Evolutionary conservation across 2,797 vertebrate genomes (phyloP).

Genomic region (Acanthopagrus latus): DNA sequence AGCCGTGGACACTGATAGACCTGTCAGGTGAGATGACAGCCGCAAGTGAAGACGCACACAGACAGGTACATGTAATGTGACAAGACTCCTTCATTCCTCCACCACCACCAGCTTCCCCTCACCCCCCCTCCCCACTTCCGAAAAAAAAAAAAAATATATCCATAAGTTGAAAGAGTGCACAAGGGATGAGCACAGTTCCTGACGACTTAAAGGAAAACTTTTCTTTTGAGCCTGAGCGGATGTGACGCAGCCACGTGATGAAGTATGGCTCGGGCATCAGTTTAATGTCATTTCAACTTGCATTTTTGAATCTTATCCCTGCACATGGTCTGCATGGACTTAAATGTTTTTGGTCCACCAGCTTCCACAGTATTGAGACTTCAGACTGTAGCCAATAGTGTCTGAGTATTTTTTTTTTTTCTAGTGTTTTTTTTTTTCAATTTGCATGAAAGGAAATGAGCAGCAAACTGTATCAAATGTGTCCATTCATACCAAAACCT

Average conservation of each 20-base stretch:
- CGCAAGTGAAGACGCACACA: constrained; percentile 64
- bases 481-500: not conserved
- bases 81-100: constrained; percentile 68
- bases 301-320: constrained; percentile 11
- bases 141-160: constrained; percentile 76
- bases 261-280: not conserved
- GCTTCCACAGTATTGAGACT: not conserved
- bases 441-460: not conserved
- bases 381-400: not conserved
- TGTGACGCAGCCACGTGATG: constrained; percentile 61
- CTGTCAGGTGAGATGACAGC: constrained; percentile 85
- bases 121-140: not conserved
- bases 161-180: constrained; percentile 58
- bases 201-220: constrained; percentile 66
- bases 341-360: not conserved
- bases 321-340: not conserved
- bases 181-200: constrained; percentile 54
- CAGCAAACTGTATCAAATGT: not conserved
- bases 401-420: too few species aligned
- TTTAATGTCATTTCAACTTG: constrained; percentile 12
- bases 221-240: constrained; percentile 68
- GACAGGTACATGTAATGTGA: constrained; percentile 84
- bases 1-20: constrained; percentile 83
- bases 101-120: constrained; percentile 27
- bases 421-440: too few species aligned